phyloP scores from a whole-genome alignment of 2,888 invertebrate genomes.

The Rhingia campestris region DNA sequence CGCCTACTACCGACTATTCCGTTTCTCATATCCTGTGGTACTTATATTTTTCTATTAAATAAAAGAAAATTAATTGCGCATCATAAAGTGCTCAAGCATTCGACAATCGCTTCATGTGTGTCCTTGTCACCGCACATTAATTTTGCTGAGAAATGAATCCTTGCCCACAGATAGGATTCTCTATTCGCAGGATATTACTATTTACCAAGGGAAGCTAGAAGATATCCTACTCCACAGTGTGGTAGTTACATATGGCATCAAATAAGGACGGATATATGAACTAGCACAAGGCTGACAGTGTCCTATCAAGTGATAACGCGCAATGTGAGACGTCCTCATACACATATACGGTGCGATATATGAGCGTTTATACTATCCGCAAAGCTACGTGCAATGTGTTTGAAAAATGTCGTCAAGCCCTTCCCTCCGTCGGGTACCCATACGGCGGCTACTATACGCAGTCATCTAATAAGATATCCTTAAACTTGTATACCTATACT shows the following conservation, averaged over 20 bases:
- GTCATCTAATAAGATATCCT: conserved; percentile 29
- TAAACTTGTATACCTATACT: not conserved
- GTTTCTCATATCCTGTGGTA: too few species aligned
- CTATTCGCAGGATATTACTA: conserved; percentile 35
- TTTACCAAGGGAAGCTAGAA: conserved; percentile 33
- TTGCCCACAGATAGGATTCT: too few species aligned
- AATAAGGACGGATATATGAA: not conserved
- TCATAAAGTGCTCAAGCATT: too few species aligned
- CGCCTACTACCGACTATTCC: too few species aligned
- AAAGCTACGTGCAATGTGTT: conserved; percentile 40
- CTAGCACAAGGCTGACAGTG: conserved; percentile 22
- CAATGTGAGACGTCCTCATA: conserved; percentile 21
- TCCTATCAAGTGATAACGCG: conserved; percentile 21
- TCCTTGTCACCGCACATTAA: too few species aligned
- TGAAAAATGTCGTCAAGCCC: conserved; percentile 9
- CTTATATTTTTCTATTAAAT: too few species aligned
- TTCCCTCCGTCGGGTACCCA: not conserved
- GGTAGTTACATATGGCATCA: conserved; percentile 11
- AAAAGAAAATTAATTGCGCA: too few species aligned
- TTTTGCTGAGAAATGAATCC: too few species aligned
- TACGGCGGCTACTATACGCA: not conserved
- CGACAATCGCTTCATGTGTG: too few species aligned
- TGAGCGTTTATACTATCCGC: conserved; percentile 53
- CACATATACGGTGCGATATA: conserved; percentile 12
- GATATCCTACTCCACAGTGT: conserved; percentile 23